Evolutionary conservation across 2,888 invertebrate genomes (phyloP), one percentile per base, ranked within the genome.

Genomic region (Argyresthia albistria): DNA sequence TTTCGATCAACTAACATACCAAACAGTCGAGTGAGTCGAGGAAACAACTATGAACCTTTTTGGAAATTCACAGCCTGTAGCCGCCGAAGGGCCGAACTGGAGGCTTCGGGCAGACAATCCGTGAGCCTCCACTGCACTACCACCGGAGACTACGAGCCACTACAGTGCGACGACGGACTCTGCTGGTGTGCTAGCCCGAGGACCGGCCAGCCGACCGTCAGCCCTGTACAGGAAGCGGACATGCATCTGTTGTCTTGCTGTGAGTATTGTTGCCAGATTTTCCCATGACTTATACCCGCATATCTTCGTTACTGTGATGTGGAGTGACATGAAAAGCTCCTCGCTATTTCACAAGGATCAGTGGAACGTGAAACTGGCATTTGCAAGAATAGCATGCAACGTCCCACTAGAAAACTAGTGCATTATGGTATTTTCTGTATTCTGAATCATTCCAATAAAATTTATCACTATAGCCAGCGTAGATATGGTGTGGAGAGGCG

Each of bases 161-260:
- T 93, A 35, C 93, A 93, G 66, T 93, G 93, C 64, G 90, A 91
- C 67, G 80, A 88, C 53, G 91, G 90, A 1, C 66, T 91, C 57
- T 93, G 93, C 65, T 93, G 92, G 92, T 93, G 93, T 69, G 91
- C 88, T 1, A 87, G 91, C 39, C 76, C 87, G 0, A 79, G 67
- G 65, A 92, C 90, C 51, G 93, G 93, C 14, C 83, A 89, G 59
- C 86, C 91, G 1, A 74, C 73, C 1, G 80, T 88, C 10, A 70
- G 82, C 45, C 88, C 90, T 0, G 88, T 92, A 7, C 90, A 89
- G 0, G 88, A 90, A 61, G 73, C 68, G 4, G 84, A 92, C 65
- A 90, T 91, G 88, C 75, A 63, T 50, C 74, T 73, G 57, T 75
- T 93, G 50, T 90, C 92, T 3, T 93, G 93, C 63, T 92, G 93